These are phyloP conservation scores for Zhuqinia jingwanae DNA, from an alignment of 2,888 invertebrate genomes.

Conservation along the genomic window DNA sequence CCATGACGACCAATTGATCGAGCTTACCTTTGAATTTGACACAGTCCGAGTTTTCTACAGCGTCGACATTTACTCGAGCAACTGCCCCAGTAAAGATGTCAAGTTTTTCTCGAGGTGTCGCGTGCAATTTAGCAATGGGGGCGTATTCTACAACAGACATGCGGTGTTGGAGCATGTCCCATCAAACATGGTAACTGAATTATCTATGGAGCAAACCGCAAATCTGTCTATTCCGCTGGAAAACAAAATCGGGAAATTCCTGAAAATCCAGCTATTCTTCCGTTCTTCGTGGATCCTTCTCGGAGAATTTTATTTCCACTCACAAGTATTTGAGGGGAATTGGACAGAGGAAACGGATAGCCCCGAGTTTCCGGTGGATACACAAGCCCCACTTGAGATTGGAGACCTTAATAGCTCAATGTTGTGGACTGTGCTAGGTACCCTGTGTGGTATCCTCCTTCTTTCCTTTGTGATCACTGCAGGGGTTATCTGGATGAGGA, in stretches of 20 bases:
- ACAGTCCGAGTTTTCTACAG: no score
- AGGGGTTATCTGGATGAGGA: conserved; percentile 77
- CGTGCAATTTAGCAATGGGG: conserved; percentile 88
- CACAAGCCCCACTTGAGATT: conserved; percentile 78
- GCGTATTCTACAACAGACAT: conserved; percentile 85
- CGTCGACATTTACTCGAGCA: no score
- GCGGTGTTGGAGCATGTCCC: conserved; percentile 86
- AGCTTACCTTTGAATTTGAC: no score
- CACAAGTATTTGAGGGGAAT: conserved; percentile 81
- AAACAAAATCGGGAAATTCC: conserved; percentile 87
- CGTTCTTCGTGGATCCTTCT: conserved; percentile 90
- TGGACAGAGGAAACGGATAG: conserved; percentile 76
- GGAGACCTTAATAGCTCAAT: conserved; percentile 78
- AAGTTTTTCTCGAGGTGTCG: conserved; percentile 88
- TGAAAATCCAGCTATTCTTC: conserved; percentile 90
- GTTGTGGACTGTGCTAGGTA: conserved; percentile 79
- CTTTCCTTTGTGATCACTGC: conserved; percentile 76
- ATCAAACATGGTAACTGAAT: conserved; percentile 83
- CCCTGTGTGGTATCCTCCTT: conserved; percentile 77
- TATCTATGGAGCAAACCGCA: conserved; percentile 87
- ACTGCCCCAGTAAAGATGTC: no score
- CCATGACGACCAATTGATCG: no score
- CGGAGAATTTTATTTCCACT: conserved; percentile 91
- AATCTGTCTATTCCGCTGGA: conserved; percentile 91
- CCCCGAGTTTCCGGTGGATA: conserved; percentile 77